A percentile compares a stretch with the other conserved stretches of the same genome.
Evolutionary conservation across 2,113 vertebrate genomes (phyloP).

Genomic region (Baryphthengus martii): DNA sequence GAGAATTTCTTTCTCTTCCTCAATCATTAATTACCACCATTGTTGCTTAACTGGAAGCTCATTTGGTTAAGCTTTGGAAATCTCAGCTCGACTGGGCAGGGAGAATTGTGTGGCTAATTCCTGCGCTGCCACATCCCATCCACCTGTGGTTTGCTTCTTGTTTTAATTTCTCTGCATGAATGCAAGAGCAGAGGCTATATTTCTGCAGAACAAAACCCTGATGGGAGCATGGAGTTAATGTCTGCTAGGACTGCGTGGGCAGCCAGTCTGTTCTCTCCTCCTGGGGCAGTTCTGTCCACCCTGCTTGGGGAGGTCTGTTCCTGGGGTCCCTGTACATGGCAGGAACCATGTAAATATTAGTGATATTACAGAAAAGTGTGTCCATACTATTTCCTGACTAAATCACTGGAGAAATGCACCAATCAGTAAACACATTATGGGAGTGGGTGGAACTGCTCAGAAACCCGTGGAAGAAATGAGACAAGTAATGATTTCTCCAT

Average conservation of each 20-base stretch:
- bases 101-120: background rate
- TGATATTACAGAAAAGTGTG: background rate
- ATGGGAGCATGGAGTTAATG: accelerated
- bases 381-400: background rate
- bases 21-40: accelerated
- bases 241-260: background rate
- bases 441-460: conserved; percentile 14
- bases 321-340: accelerated
- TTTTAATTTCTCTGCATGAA: background rate
- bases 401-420: background rate
- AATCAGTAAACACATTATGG: background rate
- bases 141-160: background rate
- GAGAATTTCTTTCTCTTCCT: background rate
- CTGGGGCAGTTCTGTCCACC: accelerated
- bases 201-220: background rate
- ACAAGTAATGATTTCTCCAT: background rate
- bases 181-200: background rate
- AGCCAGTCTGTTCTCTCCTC: background rate
- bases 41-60: background rate
- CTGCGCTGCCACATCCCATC: background rate
- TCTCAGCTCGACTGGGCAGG: background rate
- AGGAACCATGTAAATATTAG: background rate
- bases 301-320: accelerated
- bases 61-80: background rate
- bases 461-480: background rate